phyloP scores from a whole-genome alignment of 2,797 vertebrate species.

The Anniella stebbinsi region DNA sequence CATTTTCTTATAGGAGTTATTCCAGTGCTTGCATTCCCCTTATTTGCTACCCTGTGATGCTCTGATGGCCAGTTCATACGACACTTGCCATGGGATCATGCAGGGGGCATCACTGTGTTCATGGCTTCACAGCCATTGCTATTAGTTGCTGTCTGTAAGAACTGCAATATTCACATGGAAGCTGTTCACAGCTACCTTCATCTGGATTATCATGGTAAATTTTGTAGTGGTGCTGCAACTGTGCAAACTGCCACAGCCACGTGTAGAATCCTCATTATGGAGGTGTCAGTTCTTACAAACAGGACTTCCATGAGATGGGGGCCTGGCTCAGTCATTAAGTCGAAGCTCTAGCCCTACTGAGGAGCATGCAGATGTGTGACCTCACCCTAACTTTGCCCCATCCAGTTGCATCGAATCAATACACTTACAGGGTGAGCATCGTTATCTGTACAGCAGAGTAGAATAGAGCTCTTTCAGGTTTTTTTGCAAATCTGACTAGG shows the following conservation, averaged over 20 bases:
- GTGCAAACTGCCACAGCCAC: background rate
- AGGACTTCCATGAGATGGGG: background rate
- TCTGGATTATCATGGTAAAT: background rate
- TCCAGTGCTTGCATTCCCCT: background rate
- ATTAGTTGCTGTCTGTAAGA: background rate
- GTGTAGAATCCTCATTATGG: background rate
- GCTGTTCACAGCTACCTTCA: background rate
- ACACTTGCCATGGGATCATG: background rate
- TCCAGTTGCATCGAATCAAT: background rate
- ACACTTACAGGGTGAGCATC: background rate
- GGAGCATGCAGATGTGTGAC: background rate
- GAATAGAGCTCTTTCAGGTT: background rate
- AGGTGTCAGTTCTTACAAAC: background rate
- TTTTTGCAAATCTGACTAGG: slow-evolving; percentile 14
- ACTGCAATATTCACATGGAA: background rate
- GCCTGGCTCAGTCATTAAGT: background rate
- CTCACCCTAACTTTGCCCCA: background rate
- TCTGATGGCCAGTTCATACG: background rate
- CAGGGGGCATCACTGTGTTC: no score
- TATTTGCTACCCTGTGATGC: background rate
- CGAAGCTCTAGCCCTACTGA: background rate
- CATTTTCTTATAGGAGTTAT: background rate
- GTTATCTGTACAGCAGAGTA: background rate
- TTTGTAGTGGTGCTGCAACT: background rate
- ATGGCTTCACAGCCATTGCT: background rate